phyloP scores from a whole-genome alignment of 2,113 vertebrate genomes.

The Chelonoidis abingdonii region DNA sequence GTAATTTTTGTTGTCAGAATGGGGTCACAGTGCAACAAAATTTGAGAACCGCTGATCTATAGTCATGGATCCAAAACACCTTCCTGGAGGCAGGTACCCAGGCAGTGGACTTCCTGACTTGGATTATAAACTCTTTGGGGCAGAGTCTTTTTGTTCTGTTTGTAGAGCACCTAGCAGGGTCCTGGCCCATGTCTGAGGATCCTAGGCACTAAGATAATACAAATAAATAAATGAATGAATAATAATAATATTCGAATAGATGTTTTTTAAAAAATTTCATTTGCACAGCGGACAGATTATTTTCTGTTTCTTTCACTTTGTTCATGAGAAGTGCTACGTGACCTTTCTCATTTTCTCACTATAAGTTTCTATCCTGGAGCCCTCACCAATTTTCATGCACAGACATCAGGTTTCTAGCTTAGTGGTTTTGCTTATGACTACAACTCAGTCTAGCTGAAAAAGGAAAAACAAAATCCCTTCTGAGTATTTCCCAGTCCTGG shows the following conservation, averaged over 20 bases:
- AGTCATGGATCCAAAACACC: background rate
- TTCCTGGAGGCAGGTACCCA: background rate
- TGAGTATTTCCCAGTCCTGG: background rate
- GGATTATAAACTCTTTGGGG: too few species aligned
- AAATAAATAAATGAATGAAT: too few species aligned
- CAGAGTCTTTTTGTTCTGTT: too few species aligned
- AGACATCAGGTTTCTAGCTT: background rate
- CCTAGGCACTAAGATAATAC: too few species aligned
- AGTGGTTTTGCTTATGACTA: background rate
- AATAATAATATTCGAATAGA: too few species aligned
- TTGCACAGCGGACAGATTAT: background rate
- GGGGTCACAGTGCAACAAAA: too few species aligned
- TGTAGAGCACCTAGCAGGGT: too few species aligned
- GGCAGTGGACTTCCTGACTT: background rate
- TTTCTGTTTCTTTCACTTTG: background rate
- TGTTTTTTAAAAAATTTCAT: background rate
- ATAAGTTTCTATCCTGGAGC: background rate
- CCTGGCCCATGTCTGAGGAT: too few species aligned
- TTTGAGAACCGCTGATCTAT: background rate
- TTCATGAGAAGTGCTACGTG: background rate
- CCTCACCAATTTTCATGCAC: background rate
- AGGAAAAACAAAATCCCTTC: background rate
- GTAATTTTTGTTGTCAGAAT: too few species aligned
- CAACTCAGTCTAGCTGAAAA: background rate
- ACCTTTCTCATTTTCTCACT: background rate